These are phyloP conservation scores for Anticlea derivata DNA, from an alignment of 2,888 invertebrate genomes.

Conservation along the genomic window DNA sequence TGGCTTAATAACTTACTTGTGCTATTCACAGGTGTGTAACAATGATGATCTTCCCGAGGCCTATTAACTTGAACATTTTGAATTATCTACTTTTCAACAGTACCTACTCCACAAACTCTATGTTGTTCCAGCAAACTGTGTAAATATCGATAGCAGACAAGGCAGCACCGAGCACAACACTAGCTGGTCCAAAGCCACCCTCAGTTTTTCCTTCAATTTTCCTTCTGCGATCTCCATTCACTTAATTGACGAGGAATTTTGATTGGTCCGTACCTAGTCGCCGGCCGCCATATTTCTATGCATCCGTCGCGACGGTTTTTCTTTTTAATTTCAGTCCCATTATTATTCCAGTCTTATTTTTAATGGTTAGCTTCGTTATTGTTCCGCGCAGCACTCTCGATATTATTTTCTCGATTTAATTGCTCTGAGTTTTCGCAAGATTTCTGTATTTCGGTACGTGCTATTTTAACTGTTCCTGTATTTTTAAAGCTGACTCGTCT, in stretches of 20 bases:
- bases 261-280: constrained; percentile 72
- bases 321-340: constrained; percentile 68
- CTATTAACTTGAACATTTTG: too few species aligned
- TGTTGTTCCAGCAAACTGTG: not conserved
- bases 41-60: too few species aligned
- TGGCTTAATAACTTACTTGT: too few species aligned
- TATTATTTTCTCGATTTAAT: constrained; percentile 76
- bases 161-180: constrained; percentile 10
- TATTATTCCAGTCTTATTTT: constrained; percentile 81
- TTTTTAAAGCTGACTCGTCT: constrained; percentile 43
- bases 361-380: constrained; percentile 81
- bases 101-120: too few species aligned
- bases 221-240: constrained; percentile 80
- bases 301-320: constrained; percentile 66
- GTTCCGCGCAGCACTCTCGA: constrained; percentile 64
- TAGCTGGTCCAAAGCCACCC: constrained; percentile 63
- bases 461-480: constrained; percentile 52
- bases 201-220: constrained; percentile 82
- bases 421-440: constrained; percentile 57
- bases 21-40: too few species aligned
- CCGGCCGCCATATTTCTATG: constrained; percentile 76
- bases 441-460: constrained; percentile 47
- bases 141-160: not conserved
- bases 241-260: constrained; percentile 84
- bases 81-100: too few species aligned